Percentiles rank a stretch among this genome's conserved stretches.
These are phyloP conservation scores for Pterocles gutturalis DNA, from an alignment of 2,113 vertebrate species.

Conservation along the genomic window DNA sequence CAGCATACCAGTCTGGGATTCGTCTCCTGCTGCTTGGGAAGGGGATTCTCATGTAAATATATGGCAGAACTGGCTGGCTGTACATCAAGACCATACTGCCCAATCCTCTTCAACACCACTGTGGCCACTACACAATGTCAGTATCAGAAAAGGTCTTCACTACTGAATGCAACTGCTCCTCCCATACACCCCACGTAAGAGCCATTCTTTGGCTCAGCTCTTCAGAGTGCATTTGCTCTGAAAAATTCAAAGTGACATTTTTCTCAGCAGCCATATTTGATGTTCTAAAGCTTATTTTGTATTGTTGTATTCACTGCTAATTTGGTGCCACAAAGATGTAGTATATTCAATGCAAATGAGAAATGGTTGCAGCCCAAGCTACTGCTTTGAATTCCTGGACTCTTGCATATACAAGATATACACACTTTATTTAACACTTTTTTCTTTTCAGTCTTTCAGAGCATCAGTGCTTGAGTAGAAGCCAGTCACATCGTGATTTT, in stretches of 20 bases:
- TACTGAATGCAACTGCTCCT: background rate
- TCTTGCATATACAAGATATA: background rate
- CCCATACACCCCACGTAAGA: background rate
- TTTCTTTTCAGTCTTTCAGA: background rate
- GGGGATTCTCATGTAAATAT: background rate
- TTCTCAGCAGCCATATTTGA: background rate
- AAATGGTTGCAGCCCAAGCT: background rate
- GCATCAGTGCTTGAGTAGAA: background rate
- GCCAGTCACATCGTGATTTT: background rate
- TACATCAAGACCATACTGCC: background rate
- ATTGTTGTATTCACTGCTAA: background rate
- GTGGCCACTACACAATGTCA: background rate
- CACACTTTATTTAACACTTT: background rate
- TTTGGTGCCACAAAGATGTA: background rate
- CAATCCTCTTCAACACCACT: background rate
- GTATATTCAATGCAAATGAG: background rate
- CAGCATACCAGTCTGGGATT: slow-evolving; percentile 16
- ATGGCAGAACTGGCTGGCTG: background rate
- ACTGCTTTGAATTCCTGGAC: background rate
- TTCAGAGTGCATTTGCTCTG: background rate
- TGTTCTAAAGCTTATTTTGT: background rate
- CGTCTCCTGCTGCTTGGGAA: background rate
- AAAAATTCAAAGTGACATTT: background rate
- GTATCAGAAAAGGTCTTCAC: background rate
- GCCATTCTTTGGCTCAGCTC: background rate